Evolutionary conservation across 1,140 invertebrate species (phyloP), one percentile per base, ranked within the genome.

Genomic region (Atta colombica): DNA sequence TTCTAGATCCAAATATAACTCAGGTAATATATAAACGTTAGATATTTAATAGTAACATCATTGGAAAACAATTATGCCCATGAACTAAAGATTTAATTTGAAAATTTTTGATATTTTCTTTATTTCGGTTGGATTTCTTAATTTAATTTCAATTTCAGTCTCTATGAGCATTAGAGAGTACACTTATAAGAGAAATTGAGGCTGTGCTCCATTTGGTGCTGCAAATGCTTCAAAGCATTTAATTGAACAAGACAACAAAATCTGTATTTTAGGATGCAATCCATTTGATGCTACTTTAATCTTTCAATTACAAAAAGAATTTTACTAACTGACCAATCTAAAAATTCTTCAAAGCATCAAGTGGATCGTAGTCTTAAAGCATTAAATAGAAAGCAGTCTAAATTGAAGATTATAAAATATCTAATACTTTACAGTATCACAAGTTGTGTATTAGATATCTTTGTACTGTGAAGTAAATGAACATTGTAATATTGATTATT

Each of bases 1-100:
- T 84, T 94, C 94, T 28, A 92, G 94, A 12, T 93, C 92, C 16
- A 95, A 94, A 75, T 95, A 95, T 88, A 92, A 91, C 77, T 93
- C 94, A 84, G 94, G 95, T 94, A 84, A 61, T 85, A 90, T 88
- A 92, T 53, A 28, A 45, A 10, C 4, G 39, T 66, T 51, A 12
- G n/a, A 3, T 12, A 3, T 49, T 45, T 3, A 31, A 31, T 35
- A 31, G 12, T 31, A 35, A 65, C 3, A 35, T 65, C 8, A 4
- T 65, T 65, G 21, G 3, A 45, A 14, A 58, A 58, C 8, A 7
- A 21, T 7, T 55, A 55, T 55, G 14, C 4, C 8, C 8, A 10
- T 45, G 8, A 10, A 45, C 2, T 45, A 45, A 2, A 45, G 39
- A 45, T 45, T 45, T 10, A 45, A 45, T 45, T 12, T 45, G 39